Conservation (phyloP, 2,113 vertebrate genomes). For the Callipepla californica region DNA sequence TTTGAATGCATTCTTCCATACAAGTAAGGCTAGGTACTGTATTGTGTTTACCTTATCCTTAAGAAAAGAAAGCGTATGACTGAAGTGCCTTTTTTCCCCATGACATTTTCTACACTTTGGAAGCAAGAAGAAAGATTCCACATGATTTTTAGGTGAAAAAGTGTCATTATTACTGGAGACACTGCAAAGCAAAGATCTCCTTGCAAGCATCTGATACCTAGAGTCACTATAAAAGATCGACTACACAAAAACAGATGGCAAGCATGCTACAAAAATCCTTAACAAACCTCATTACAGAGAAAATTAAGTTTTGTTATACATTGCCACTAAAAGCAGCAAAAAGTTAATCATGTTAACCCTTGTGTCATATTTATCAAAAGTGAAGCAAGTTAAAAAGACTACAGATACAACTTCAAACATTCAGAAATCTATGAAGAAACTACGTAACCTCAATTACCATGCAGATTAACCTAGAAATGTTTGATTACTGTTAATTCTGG, state of each 20-base stretch:
- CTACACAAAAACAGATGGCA: constrained; percentile 37
- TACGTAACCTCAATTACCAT: not conserved
- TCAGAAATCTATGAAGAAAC: constrained; percentile 8
- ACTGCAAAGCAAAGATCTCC: not conserved
- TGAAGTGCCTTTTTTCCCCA: not conserved
- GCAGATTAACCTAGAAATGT: not conserved
- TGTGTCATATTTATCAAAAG: constrained; percentile 16
- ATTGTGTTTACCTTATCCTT: not conserved
- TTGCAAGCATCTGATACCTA: not conserved
- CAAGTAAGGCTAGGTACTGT: not conserved
- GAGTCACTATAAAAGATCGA: not conserved
- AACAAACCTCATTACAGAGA: constrained; percentile 18
- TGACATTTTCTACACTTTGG: not conserved
- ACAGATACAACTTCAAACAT: not conserved
- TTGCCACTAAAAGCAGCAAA: constrained; percentile 14
- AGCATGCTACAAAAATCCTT: constrained; percentile 18
- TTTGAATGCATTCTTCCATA: not conserved
- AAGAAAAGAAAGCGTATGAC: not conserved
- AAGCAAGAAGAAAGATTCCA: not conserved
- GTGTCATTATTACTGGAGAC: not conserved
- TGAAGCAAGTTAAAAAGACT: constrained; percentile 42
- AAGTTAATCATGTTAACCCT: constrained; percentile 32
- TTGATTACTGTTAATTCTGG: not conserved
- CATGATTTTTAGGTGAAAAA: not conserved
- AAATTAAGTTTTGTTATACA: constrained; percentile 27